These are phyloP conservation scores for Eulemur mongoz DNA, from an alignment of 2,797 vertebrate genomes.

Conservation along the genomic window DNA sequence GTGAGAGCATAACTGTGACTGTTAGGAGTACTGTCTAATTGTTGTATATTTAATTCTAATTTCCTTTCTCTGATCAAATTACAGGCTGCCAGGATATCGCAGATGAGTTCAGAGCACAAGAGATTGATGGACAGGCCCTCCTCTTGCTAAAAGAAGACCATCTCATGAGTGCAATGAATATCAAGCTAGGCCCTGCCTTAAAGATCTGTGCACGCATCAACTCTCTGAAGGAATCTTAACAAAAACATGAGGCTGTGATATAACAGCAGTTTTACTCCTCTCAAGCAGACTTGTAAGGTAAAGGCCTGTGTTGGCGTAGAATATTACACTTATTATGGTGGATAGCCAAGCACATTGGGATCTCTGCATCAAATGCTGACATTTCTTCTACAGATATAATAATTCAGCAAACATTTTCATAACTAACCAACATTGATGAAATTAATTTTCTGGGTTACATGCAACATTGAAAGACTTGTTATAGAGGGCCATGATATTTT, in stretches of 20 bases:
- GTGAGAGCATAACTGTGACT: conserved; percentile 31
- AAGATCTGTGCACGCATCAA: conserved; percentile 99
- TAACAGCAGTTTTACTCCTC: conserved; percentile 61
- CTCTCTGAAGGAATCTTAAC: conserved; percentile 94
- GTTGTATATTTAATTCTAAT: conserved; percentile 44
- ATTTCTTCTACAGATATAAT: conserved; percentile 65
- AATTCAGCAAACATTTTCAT: conserved; percentile 76
- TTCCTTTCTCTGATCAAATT: conserved; percentile 61
- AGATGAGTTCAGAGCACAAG: conserved; percentile 97
- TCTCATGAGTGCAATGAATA: conserved; percentile 99
- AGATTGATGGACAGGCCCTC: conserved; percentile 99
- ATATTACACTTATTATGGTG: conserved; percentile 38
- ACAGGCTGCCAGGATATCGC: conserved; percentile 98
- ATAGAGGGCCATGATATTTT: conserved; percentile 78
- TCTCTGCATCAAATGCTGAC: conserved; percentile 67
- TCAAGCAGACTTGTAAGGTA: conserved; percentile 73
- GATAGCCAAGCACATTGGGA: conserved; percentile 71
- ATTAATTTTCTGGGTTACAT: conserved; percentile 76
- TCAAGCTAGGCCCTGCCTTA: conserved; percentile 97
- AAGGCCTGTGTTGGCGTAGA: conserved; percentile 72
- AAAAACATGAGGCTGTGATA: conserved; percentile 60
- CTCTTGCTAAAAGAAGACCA: conserved; percentile 97
- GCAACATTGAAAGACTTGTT: conserved; percentile 76
- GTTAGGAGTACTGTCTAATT: background rate
- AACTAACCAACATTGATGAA: conserved; percentile 61